Percentiles rank a stretch among this genome's conserved stretches.
Conservation (phyloP, 2,113 vertebrate genomes). For the Haemorhous mexicanus region DNA sequence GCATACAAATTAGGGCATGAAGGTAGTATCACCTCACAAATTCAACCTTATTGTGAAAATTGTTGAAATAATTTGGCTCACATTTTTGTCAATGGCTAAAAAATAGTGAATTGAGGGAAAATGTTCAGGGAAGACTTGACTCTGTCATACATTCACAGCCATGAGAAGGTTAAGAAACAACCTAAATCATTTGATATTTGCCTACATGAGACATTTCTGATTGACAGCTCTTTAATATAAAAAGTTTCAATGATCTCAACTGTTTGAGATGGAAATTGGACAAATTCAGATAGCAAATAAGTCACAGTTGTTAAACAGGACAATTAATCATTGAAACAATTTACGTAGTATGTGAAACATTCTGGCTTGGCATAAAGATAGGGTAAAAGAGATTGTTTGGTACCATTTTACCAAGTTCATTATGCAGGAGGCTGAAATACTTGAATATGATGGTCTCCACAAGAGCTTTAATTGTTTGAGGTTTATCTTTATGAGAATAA, state of each 20-base stretch:
- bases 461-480: neutral
- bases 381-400: neutral
- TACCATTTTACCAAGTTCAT: neutral
- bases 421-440: neutral
- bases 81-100: neutral
- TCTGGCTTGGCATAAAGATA: neutral
- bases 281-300: neutral
- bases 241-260: neutral
- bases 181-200: neutral
- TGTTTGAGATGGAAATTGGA: neutral
- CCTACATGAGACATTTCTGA: neutral
- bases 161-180: neutral
- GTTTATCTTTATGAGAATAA: neutral
- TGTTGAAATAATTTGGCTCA: neutral
- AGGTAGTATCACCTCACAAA: neutral
- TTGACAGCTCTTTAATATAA: neutral
- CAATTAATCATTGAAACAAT: conserved; percentile 8
- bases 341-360: neutral
- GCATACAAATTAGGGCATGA: neutral
- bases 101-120: neutral
- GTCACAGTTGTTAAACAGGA: neutral
- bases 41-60: neutral
- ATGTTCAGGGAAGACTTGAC: neutral
- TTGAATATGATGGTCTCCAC: neutral
- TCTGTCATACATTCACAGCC: neutral